Base-by-base conservation (phyloP, 64 coral and sea anemone species). In the Montipora foliosa region DNA sequence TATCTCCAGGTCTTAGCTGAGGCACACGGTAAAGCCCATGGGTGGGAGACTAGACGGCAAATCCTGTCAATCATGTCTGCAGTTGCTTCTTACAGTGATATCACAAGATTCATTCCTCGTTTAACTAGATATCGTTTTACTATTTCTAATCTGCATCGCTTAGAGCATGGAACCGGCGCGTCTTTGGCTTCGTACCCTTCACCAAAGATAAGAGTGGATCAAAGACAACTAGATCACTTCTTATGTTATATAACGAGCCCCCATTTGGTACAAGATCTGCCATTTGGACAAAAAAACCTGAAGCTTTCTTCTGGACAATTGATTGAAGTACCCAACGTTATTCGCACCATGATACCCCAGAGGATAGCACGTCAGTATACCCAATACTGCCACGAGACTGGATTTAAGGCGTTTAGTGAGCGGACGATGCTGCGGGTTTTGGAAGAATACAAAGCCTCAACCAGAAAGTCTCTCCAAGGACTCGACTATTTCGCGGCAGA, bases 181-280 rank as follows among this genome's bases (percentile, higher is more conserved):
- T 69, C 76, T 50, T n/a, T n/a, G n/a, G n/a, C n/a, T n/a, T n/a
- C n/a, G 11, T 75, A 80, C 60, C 71, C 47, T 6, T 52, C 9
- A 77, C 45, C 58, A 17, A 59, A 76, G 7, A 57, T 93, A 76
- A 87, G 60, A 79, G 83, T 93, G 22, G 91, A 93, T 15, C 73
- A 25, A 61, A 11, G 49, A 29, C 84, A 93, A 46, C 49, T 93
- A 2, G 74, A 76, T 16, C 84, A 93, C 44, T n/a, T n/a, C 25
- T 51, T 88, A 3, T 67, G 19, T 3, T 89, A 75, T n/a, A 82
- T 83, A 13, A 89, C 85, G 4, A 94, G 92, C 24, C 92, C 92
- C 13, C 92, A 93, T 70, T 16, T 88, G 7, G 83, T 93, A 0
- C 92, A 93, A 57, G 92, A 93, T 67, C 83, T 93, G 50, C 83